phyloP scores from a whole-genome alignment of 1,140 invertebrate genomes.

The Anthonomus grandis region DNA sequence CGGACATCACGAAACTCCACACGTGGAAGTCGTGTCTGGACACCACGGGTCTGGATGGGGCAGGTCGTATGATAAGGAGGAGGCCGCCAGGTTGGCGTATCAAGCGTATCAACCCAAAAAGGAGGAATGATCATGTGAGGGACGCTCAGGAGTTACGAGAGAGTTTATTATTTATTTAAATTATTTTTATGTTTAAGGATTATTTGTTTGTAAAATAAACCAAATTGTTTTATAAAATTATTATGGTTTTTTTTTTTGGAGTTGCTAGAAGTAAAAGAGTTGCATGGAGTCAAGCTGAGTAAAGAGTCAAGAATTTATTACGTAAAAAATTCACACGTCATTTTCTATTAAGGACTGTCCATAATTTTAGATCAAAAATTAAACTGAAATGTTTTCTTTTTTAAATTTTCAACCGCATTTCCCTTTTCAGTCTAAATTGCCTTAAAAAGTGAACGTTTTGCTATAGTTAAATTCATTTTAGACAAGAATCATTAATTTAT shows the following conservation, averaged over 20 bases:
- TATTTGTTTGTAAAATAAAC: slow-evolving; percentile 22
- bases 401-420: too few species aligned
- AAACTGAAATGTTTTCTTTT: background rate
- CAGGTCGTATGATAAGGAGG: slow-evolving; percentile 60
- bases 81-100: slow-evolving; percentile 60
- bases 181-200: slow-evolving; percentile 31
- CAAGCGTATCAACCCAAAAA: slow-evolving; percentile 56
- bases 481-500: too few species aligned
- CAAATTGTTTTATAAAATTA: slow-evolving; percentile 5
- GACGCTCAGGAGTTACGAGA: slow-evolving; percentile 17
- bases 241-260: background rate
- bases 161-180: slow-evolving; percentile 43
- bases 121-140: slow-evolving; percentile 16
- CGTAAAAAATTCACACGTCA: background rate
- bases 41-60: slow-evolving; percentile 69
- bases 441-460: too few species aligned
- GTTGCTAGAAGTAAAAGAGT: background rate
- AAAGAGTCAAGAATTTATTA: background rate
- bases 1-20: slow-evolving; percentile 53
- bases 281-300: background rate
- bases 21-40: slow-evolving; percentile 68
- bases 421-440: too few species aligned
- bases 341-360: background rate
- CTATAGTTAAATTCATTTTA: too few species aligned
- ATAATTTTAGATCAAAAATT: background rate